Percentiles rank a stretch among this genome's conserved stretches.
phyloP scores from a whole-genome alignment of 2,797 vertebrate genomes.

The Macropus fuliginosus region DNA sequence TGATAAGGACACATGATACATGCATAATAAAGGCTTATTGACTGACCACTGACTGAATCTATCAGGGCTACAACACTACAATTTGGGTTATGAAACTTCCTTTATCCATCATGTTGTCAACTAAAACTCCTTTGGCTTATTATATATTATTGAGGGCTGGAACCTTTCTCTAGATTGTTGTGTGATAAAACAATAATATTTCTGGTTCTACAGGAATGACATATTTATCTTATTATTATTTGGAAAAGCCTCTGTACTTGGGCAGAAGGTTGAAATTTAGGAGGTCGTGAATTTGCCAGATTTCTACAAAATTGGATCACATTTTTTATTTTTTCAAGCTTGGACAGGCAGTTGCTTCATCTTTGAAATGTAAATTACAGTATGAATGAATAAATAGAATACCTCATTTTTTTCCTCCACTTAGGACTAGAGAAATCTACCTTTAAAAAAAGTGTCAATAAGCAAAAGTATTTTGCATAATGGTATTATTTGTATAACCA shows the following conservation, averaged over 20 bases:
- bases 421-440: neutral
- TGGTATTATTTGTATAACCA: neutral
- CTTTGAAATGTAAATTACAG: slow-evolving; percentile 44
- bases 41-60: slow-evolving; percentile 19
- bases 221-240: slow-evolving; percentile 69
- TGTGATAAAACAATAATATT: slow-evolving; percentile 70
- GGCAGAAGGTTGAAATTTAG: slow-evolving; percentile 64
- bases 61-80: slow-evolving; percentile 55
- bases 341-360: slow-evolving; percentile 50
- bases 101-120: slow-evolving; percentile 56
- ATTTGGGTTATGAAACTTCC: slow-evolving; percentile 60
- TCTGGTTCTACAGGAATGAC: slow-evolving; percentile 69
- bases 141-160: slow-evolving; percentile 53
- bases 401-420: slow-evolving; percentile 34
- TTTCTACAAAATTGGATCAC: slow-evolving; percentile 58
- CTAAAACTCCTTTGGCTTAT: slow-evolving; percentile 71
- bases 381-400: slow-evolving; percentile 44
- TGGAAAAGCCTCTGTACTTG: slow-evolving; percentile 54
- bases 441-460: slow-evolving; percentile 29
- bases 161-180: slow-evolving; percentile 59
- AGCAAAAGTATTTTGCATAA: neutral
- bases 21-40: neutral
- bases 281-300: slow-evolving; percentile 62
- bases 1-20: neutral
- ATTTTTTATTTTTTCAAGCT: slow-evolving; percentile 55